Conservation (phyloP, 2,888 invertebrate species). For the Ashinkailepas kermadecensis region DNA sequence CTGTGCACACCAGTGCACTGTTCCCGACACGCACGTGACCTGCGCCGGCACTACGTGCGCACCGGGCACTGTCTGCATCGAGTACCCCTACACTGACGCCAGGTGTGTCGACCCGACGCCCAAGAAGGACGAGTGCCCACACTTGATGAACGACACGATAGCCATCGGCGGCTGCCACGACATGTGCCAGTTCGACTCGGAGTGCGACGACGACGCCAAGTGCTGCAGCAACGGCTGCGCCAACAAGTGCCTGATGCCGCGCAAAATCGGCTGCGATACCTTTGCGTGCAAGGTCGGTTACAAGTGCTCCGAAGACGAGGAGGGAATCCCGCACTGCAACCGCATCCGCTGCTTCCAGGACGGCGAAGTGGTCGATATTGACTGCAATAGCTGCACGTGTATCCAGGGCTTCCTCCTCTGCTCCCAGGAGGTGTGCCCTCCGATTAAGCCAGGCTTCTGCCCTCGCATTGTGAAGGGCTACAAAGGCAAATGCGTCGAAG, state of each 20-base stretch:
- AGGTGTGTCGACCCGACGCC: background rate
- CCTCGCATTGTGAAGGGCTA: slow-evolving; percentile 6
- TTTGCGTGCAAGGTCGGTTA: background rate
- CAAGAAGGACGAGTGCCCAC: background rate
- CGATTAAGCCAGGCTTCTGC: slow-evolving; percentile 1
- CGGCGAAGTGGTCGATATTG: slow-evolving; percentile 10
- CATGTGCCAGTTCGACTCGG: background rate
- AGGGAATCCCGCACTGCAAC: background rate
- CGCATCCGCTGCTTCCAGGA: background rate
- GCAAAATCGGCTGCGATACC: background rate
- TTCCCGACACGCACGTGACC: background rate
- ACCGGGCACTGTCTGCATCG: background rate
- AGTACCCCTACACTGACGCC: background rate
- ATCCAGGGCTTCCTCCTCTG: slow-evolving; percentile 17
- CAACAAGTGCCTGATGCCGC: background rate
- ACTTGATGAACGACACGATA: background rate
- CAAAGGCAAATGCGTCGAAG: background rate
- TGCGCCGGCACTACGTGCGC: background rate
- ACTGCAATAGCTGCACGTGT: slow-evolving; percentile 7
- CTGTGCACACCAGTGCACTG: background rate
- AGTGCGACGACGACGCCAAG: background rate
- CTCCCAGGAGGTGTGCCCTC: background rate
- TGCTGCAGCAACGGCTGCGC: slow-evolving; percentile 1
- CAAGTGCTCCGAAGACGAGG: background rate
- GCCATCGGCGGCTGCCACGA: slow-evolving; percentile 1